phyloP scores from a whole-genome alignment of 2,888 invertebrate genomes.

The Adineta ricciae region DNA sequence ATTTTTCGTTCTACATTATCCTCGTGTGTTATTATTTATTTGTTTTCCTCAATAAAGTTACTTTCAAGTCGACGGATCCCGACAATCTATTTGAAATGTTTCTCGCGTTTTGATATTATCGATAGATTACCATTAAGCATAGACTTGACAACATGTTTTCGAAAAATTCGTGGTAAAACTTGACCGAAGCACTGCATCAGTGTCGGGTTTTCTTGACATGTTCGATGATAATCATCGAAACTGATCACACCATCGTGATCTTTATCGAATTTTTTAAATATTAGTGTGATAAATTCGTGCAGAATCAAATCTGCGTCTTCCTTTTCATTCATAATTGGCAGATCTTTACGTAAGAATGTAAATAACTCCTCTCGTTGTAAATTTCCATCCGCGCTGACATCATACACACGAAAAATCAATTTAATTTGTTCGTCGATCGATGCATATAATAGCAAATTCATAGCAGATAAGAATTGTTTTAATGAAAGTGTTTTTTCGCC shows the following conservation, averaged over 20 bases:
- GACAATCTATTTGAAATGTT: not conserved
- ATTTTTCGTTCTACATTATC: no score
- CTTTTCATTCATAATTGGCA: not conserved
- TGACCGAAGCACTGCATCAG: not conserved
- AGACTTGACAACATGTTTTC: not conserved
- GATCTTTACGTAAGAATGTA: slow-evolving; percentile 1
- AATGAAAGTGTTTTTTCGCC: not conserved
- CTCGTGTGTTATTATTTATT: no score
- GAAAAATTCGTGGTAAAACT: not conserved
- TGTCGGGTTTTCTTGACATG: slow-evolving; percentile 1
- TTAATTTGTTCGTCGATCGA: not conserved
- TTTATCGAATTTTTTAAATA: slow-evolving; percentile 11
- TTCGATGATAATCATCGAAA: not conserved
- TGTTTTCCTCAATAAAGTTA: no score
- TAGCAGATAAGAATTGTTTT: not conserved
- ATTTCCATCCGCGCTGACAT: slow-evolving; percentile 1
- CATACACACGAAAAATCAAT: not conserved
- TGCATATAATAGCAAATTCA: not conserved
- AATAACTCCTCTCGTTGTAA: not conserved
- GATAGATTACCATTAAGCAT: not conserved
- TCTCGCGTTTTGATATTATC: not conserved
- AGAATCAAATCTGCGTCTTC: not conserved
- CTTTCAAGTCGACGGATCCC: no score
- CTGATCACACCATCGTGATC: not conserved
- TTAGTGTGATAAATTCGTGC: not conserved